A percentile compares a stretch with the other conserved stretches of the same genome.
phyloP scores from a whole-genome alignment of 2,888 invertebrate genomes.

The Agrotis puta region DNA sequence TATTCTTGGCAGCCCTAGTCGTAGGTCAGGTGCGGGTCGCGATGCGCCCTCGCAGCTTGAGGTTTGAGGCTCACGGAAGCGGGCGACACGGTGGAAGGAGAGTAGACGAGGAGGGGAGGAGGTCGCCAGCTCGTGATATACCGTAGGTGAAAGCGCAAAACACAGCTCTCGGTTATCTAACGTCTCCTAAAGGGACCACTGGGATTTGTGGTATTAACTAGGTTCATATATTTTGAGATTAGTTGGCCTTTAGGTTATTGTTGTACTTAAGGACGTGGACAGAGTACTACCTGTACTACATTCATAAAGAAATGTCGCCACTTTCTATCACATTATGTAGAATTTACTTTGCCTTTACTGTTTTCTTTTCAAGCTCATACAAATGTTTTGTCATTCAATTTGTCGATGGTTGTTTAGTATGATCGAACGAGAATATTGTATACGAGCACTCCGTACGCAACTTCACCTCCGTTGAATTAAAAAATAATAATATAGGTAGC shows the following conservation, averaged over 20 bases:
- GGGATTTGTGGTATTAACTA: slow-evolving; percentile 46
- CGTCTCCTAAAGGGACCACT: slow-evolving; percentile 63
- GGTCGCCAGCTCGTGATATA: slow-evolving; percentile 76
- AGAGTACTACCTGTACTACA: neutral
- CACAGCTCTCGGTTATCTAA: slow-evolving; percentile 69
- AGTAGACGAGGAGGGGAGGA: slow-evolving; percentile 15
- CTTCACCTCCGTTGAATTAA: too few species aligned
- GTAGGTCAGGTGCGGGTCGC: slow-evolving; percentile 64
- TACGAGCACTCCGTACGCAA: too few species aligned
- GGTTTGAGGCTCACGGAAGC: slow-evolving; percentile 58
- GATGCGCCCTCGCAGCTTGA: slow-evolving; percentile 61
- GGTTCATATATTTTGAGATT: slow-evolving; percentile 12
- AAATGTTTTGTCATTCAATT: neutral
- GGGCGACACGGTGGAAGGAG: slow-evolving; percentile 48
- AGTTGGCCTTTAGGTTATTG: slow-evolving; percentile 24
- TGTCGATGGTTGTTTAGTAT: neutral
- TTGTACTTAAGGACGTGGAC: neutral
- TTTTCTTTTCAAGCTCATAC: neutral
- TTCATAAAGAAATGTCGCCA: neutral
- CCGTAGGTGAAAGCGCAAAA: slow-evolving; percentile 79
- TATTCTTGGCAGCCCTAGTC: slow-evolving; percentile 37
- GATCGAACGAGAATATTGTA: neutral
- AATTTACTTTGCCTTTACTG: neutral
- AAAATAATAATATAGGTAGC: too few species aligned
- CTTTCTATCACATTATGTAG: neutral